phyloP scores from a whole-genome alignment of 2,888 invertebrate species.

The Kuschelorhynchus macadamiae region DNA sequence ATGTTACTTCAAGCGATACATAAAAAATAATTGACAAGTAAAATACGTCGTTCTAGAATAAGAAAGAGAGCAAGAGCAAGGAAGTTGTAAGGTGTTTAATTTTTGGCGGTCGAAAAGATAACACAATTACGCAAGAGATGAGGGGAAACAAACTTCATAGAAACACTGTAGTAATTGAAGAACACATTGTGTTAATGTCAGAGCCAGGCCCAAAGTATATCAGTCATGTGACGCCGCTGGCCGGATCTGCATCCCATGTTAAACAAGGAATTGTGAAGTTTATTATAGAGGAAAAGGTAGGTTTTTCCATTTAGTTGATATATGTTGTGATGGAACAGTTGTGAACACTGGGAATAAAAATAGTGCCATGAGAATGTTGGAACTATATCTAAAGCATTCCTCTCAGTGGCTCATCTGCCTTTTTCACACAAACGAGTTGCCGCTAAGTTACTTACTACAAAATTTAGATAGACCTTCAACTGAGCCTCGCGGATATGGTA shows the following conservation, averaged over 20 bases:
- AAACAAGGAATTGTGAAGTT: constrained; percentile 29
- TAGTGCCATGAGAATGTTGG: constrained; percentile 28
- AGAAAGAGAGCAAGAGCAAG: constrained; percentile 23
- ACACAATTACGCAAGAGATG: constrained; percentile 24
- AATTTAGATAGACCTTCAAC: constrained; percentile 3
- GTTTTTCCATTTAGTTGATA: no score
- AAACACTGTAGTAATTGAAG: not conserved
- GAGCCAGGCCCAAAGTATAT: constrained; percentile 19
- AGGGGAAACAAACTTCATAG: constrained; percentile 19
- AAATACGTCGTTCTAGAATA: constrained; percentile 22
- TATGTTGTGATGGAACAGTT: constrained; percentile 20
- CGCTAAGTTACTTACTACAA: no score
- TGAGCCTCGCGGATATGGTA: constrained; percentile 26
- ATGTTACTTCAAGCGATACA: no score
- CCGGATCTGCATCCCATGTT: constrained; percentile 6
- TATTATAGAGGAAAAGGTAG: constrained; percentile 23
- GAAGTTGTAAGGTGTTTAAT: constrained; percentile 22
- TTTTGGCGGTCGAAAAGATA: constrained; percentile 27
- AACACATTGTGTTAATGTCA: not conserved
- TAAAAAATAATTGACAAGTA: constrained; percentile 15
- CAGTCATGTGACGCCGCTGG: constrained; percentile 22
- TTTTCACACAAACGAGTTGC: constrained; percentile 10
- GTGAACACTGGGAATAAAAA: constrained; percentile 25
- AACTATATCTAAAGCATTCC: constrained; percentile 23
- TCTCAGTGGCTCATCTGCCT: constrained; percentile 20